Percentiles rank a stretch among this genome's conserved stretches.
phyloP scores from a whole-genome alignment of 1,140 invertebrate species.

The Brachionus koreanus region DNA sequence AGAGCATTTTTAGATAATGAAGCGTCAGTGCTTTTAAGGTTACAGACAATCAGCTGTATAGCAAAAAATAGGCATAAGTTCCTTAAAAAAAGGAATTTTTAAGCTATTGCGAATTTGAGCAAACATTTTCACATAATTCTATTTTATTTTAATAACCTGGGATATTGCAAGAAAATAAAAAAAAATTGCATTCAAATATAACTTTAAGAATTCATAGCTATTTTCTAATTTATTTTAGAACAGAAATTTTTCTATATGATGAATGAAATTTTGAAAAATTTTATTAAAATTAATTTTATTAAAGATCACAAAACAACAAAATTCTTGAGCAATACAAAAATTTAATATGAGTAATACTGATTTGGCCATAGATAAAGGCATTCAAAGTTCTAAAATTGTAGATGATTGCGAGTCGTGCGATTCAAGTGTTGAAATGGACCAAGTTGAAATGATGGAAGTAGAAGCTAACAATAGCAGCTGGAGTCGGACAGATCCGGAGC shows the following conservation, averaged over 20 bases:
- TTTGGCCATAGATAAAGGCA: not conserved
- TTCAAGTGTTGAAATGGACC: constrained; percentile 26
- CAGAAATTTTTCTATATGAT: not conserved
- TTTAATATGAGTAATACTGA: constrained; percentile 3
- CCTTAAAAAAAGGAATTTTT: too few species aligned
- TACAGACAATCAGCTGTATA: too few species aligned
- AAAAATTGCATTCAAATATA: not conserved
- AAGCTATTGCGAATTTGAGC: too few species aligned
- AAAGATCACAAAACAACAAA: not conserved
- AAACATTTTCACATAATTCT: too few species aligned
- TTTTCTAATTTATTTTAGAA: constrained; percentile 11
- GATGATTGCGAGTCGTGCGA: not conserved
- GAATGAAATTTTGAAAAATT: constrained; percentile 2
- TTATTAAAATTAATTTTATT: not conserved
- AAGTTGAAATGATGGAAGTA: not conserved
- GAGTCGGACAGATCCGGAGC: not conserved
- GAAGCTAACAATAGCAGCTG: not conserved
- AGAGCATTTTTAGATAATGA: too few species aligned
- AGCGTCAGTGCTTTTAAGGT: too few species aligned
- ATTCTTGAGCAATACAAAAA: not conserved
- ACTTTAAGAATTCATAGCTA: not conserved
- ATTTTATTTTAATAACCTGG: too few species aligned
- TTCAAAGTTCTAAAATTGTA: not conserved
- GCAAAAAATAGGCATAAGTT: too few species aligned
- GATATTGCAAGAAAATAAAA: too few species aligned